Evolutionary conservation across 2,888 invertebrate genomes (phyloP).

Genomic region (Notodromas monacha): DNA sequence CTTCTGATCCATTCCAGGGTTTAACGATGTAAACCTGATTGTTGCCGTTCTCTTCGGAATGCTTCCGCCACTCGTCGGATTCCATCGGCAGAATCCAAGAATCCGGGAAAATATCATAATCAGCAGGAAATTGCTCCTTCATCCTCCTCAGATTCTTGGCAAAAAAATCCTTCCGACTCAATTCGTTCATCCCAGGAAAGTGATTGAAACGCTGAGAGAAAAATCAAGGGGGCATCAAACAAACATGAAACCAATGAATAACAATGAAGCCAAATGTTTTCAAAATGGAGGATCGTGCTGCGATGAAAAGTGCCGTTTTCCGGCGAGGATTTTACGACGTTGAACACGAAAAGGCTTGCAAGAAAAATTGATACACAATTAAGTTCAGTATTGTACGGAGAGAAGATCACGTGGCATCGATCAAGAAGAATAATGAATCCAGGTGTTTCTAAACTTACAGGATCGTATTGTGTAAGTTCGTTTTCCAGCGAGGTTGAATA

Average conservation of each 20-base stretch:
- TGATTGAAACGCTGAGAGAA: conserved; percentile 60
- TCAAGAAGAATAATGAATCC: too few relatives aligned
- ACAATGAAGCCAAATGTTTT: background rate
- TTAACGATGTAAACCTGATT: conserved; percentile 45
- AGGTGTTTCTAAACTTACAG: too few relatives aligned
- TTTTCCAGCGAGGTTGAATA: too few relatives aligned
- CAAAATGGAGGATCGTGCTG: too few relatives aligned
- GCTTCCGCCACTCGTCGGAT: conserved; percentile 21
- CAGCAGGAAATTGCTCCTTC: conserved; percentile 52
- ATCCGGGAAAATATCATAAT: conserved; percentile 68
- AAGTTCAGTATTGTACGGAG: too few relatives aligned
- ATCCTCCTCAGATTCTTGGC: conserved; percentile 64
- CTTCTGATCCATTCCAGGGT: conserved; percentile 66
- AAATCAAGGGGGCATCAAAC: background rate
- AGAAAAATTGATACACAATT: too few relatives aligned
- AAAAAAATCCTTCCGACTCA: conserved; percentile 56
- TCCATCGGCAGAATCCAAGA: conserved; percentile 78
- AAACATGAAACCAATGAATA: background rate
- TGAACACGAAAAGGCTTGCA: too few relatives aligned
- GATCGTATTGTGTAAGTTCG: too few relatives aligned
- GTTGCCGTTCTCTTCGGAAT: conserved; percentile 12
- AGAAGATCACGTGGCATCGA: too few relatives aligned
- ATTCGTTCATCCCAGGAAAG: conserved; percentile 63
- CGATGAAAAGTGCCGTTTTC: too few relatives aligned
- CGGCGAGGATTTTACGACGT: too few relatives aligned